phyloP scores from a whole-genome alignment of 2,113 vertebrate genomes.

The Xenus cinereus region DNA sequence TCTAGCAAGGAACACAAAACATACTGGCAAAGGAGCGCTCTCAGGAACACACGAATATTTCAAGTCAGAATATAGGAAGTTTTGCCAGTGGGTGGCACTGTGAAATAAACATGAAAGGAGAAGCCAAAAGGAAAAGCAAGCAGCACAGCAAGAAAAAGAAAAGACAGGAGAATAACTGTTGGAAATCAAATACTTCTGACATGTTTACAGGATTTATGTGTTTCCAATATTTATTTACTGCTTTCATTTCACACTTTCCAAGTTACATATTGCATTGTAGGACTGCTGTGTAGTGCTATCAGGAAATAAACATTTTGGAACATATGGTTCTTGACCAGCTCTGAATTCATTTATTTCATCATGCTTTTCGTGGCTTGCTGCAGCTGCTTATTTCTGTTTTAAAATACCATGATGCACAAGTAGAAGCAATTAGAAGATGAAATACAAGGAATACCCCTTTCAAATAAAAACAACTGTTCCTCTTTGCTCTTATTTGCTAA shows the following conservation, averaged over 20 bases:
- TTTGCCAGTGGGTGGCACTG: slow-evolving; percentile 21
- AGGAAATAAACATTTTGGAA: slow-evolving; percentile 24
- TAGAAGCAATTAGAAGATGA: neutral
- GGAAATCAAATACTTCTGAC: neutral
- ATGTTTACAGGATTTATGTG: neutral
- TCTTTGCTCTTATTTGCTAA: neutral
- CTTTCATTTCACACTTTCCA: slow-evolving; percentile 39
- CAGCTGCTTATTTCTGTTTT: neutral
- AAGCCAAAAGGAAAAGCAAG: neutral
- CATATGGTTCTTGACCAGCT: slow-evolving; percentile 3
- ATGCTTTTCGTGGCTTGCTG: neutral
- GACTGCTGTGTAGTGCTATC: neutral
- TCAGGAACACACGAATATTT: neutral
- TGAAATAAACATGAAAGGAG: neutral
- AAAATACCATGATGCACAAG: neutral
- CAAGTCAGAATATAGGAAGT: neutral
- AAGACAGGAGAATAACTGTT: neutral
- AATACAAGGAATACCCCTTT: neutral
- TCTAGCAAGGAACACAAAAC: neutral
- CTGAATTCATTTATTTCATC: neutral
- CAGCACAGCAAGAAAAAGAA: neutral
- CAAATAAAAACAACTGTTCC: neutral
- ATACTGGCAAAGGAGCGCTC: neutral
- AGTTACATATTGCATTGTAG: slow-evolving; percentile 35
- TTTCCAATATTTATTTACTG: slow-evolving; percentile 10